Base-by-base conservation (phyloP, 2,888 invertebrate genomes). In the Acronicta alni region DNA sequence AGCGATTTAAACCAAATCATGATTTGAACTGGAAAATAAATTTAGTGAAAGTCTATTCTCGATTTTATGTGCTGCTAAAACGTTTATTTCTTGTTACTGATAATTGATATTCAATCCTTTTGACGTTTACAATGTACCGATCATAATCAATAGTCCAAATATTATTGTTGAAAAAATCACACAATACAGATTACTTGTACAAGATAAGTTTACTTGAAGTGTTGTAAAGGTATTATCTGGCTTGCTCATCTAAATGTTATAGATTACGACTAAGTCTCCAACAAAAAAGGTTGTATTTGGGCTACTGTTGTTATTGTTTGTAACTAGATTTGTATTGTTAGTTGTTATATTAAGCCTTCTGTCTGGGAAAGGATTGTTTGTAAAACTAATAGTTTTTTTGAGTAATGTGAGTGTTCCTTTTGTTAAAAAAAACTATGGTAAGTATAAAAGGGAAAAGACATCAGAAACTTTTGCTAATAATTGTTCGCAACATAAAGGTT, bases 291-390 rank as follows among this genome's bases (percentile, higher is more conserved):
- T 26, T 65, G 69, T 83, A 82, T 88, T 88, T 85, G 71, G 62
- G 84, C 91, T 88, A 85, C 92, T 85, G 89, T 87, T 85, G 81
- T 82, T 75, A 85, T 87, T 90, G 86, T 89, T 88, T 88, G 86
- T 89, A 87, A 89, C 77, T 75, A 82, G 88, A 90, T 90, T 90
- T 89, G 84, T 85, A 86, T 90, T 92, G 89, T 89, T 72, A 78
- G 68, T 75, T 72, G 68, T 75, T 72, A 60, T 66, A 67, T 76
- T 86, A 89, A 90, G 88, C 89, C 89, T 85, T 84, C 88, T 85
- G 85, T 82, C 65, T 60, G 62, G 72, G 80, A 88, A 89, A 85
- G 87, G 88, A 86, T 87, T 88, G 82, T 80, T 81, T 82, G 65
- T 59, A 60, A 63, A 65, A 70, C 59, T 55, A 44, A 45, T 39